Evolutionary conservation across 2,797 vertebrate species (phyloP).

Genomic region (Lindbergichthys nudifrons): DNA sequence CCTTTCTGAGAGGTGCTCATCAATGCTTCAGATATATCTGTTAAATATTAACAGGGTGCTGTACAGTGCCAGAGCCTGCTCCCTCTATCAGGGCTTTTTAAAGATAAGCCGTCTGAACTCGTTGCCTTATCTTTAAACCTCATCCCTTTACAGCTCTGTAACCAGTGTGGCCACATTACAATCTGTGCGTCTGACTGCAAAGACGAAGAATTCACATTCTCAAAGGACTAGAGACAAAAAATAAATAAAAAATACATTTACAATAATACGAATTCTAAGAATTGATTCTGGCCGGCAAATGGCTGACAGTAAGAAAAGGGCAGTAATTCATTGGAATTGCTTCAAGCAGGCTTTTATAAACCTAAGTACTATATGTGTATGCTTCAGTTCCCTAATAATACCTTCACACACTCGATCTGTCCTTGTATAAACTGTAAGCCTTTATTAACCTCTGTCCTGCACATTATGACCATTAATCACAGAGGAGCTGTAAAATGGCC

Average conservation of each 20-base stretch:
- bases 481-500: constrained; percentile 12
- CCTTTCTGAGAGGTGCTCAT: constrained; percentile 70
- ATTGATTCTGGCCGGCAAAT: not conserved
- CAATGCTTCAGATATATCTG: constrained; percentile 68
- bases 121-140: constrained; percentile 73
- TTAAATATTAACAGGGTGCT: constrained; percentile 80
- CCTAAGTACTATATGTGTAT: not conserved
- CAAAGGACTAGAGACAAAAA: not conserved
- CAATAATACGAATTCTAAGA: not conserved
- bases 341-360: not conserved
- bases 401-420: not conserved
- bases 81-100: constrained; percentile 65
- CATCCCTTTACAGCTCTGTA: constrained; percentile 62
- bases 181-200: constrained; percentile 42
- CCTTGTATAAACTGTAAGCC: constrained; percentile 27
- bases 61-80: constrained; percentile 71
- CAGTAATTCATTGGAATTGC: not conserved
- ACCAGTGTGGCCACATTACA: constrained; percentile 64
- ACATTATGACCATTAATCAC: constrained; percentile 53
- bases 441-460: constrained; percentile 22
- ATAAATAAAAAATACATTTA: not conserved
- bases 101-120: constrained; percentile 80
- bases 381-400: constrained; percentile 19
- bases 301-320: not conserved
- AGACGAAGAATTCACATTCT: constrained; percentile 29